Conservation (phyloP, 2,113 vertebrate species). For the Brienomyrus longianalis region DNA sequence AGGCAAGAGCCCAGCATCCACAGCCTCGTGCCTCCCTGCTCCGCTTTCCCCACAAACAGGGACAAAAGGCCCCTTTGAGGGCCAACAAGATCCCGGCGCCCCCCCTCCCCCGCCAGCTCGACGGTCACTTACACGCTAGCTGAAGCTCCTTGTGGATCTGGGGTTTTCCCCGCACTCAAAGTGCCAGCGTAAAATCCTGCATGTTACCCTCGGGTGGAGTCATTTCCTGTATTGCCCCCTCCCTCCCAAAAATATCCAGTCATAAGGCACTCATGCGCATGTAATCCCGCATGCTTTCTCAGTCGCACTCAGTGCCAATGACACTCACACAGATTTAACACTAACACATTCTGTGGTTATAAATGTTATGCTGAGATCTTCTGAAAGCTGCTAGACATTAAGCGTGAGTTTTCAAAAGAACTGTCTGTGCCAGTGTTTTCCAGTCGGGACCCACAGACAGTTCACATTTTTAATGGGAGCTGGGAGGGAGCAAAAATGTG, state of each 20-base stretch:
- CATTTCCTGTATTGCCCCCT: conserved; percentile 51
- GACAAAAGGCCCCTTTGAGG: conserved; percentile 62
- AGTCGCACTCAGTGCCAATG: conserved; percentile 18
- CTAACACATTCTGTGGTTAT: not conserved
- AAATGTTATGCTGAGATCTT: not conserved
- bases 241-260: not conserved
- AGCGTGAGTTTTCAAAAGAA: not conserved
- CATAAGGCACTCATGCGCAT: not conserved
- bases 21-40: conserved; percentile 38
- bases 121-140: not conserved
- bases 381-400: not conserved
- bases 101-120: conserved; percentile 15
- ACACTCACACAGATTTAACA: conserved; percentile 3
- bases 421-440: not conserved
- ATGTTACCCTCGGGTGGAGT: conserved; percentile 47
- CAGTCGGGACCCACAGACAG: not conserved
- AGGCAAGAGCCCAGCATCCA: conserved; percentile 54
- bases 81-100: conserved; percentile 35
- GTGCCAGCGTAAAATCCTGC: conserved; percentile 40
- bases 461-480: too few species aligned
- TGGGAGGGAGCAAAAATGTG: too few species aligned
- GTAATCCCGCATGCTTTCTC: not conserved
- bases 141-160: not conserved
- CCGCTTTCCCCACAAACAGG: conserved; percentile 35
- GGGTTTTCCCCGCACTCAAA: conserved; percentile 1